A percentile compares a stretch with the other conserved stretches of the same genome.
These are phyloP conservation scores for Suillia variegata DNA, from an alignment of 2,888 invertebrate species.

Conservation along the genomic window DNA sequence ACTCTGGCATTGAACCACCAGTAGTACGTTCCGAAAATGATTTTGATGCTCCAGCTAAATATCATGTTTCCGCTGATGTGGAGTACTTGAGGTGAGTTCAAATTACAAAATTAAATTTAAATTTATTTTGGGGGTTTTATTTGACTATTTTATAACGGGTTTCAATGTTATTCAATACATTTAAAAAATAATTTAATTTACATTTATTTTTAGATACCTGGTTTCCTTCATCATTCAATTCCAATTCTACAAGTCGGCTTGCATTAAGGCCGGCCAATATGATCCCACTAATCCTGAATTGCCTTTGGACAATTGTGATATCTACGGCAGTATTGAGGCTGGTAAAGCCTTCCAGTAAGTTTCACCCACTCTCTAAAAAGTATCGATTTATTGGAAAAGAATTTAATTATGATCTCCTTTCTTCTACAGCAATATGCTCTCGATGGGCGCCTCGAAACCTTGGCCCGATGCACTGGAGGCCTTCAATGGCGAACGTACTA, in stretches of 20 bases:
- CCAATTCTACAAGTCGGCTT: conserved; percentile 76
- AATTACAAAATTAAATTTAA: background rate
- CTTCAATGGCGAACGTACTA: conserved; percentile 75
- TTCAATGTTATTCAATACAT: background rate
- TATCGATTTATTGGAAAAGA: background rate
- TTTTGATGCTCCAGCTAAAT: conserved; percentile 79
- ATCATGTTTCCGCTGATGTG: conserved; percentile 73
- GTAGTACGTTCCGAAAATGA: conserved; percentile 69
- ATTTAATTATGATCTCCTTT: background rate
- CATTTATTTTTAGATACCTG: conserved; percentile 66
- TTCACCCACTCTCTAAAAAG: too few relatives aligned
- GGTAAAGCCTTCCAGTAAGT: conserved; percentile 73
- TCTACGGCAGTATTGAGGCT: conserved; percentile 78
- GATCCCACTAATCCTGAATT: conserved; percentile 70
- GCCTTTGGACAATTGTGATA: conserved; percentile 84
- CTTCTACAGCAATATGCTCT: conserved; percentile 68
- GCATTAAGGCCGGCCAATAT: conserved; percentile 79
- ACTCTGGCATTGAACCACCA: conserved; percentile 73
- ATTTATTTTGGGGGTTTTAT: background rate
- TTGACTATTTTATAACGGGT: background rate
- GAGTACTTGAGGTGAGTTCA: conserved; percentile 69
- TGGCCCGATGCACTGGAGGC: conserved; percentile 87
- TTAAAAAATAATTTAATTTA: background rate
- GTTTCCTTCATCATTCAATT: conserved; percentile 82
- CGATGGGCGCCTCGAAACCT: conserved; percentile 74